A percentile compares a stretch with the other conserved stretches of the same genome.
Evolutionary conservation across 1,140 invertebrate genomes (phyloP).

Genomic region (Helicoverpa armigera): DNA sequence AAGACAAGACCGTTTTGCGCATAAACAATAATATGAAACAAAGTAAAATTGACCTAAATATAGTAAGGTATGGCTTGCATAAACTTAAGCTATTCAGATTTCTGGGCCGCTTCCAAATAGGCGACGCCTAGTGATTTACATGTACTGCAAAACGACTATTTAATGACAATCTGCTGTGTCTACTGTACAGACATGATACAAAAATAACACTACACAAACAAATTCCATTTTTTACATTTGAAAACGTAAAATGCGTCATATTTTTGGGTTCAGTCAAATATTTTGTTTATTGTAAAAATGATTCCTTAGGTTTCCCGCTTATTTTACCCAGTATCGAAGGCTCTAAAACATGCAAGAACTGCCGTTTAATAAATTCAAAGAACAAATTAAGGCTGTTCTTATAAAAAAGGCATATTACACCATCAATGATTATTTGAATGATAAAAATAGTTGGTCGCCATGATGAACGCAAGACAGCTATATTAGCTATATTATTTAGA

Average conservation of each 20-base stretch:
- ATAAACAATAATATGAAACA: slow-evolving; percentile 57
- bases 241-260: not conserved
- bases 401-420: no score
- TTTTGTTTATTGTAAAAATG: not conserved
- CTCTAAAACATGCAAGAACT: no score
- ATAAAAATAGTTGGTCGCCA: no score
- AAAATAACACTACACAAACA: not conserved
- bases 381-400: no score
- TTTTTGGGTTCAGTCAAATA: not conserved
- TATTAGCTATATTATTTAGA: no score
- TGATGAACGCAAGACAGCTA: no score
- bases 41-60: slow-evolving; percentile 66
- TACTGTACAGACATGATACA: slow-evolving; percentile 18
- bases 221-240: not conserved
- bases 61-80: slow-evolving; percentile 59
- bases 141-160: slow-evolving; percentile 57
- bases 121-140: slow-evolving; percentile 55
- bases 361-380: no score
- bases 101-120: slow-evolving; percentile 59
- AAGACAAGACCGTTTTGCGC: slow-evolving; percentile 24
- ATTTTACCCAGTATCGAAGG: no score
- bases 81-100: slow-evolving; percentile 57
- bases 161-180: slow-evolving; percentile 45
- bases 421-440: no score
- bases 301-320: no score